Evolutionary conservation across 2,888 invertebrate species (phyloP).

Genomic region (Epinotia nisella): DNA sequence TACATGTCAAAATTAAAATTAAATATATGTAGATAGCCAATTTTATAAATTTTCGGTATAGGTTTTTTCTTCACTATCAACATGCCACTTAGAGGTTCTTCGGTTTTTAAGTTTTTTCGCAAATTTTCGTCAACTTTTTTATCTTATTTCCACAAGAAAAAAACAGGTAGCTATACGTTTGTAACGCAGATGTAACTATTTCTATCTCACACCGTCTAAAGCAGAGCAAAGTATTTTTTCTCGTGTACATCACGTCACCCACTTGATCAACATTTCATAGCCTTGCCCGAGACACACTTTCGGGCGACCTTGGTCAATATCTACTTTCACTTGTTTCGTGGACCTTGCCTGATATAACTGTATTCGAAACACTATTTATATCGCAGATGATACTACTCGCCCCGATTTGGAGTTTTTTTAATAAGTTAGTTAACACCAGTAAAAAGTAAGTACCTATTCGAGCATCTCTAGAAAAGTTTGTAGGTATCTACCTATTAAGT

Average conservation of each 20-base stretch:
- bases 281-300: constrained; percentile 32
- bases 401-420: neutral
- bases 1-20: too few relatives aligned
- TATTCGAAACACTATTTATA: neutral
- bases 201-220: neutral
- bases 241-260: constrained; percentile 5
- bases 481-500: too few relatives aligned
- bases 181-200: too few relatives aligned
- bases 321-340: constrained; percentile 28
- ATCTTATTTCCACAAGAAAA: too few relatives aligned
- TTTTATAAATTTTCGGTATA: too few relatives aligned
- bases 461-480: too few relatives aligned
- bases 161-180: too few relatives aligned
- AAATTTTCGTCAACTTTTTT: neutral
- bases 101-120: neutral
- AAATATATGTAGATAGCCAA: too few relatives aligned
- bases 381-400: neutral
- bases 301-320: constrained; percentile 23
- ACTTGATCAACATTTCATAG: neutral
- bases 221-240: neutral
- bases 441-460: too few relatives aligned
- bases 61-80: too few relatives aligned
- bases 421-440: neutral
- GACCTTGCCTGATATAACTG: constrained; percentile 21
- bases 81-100: too few relatives aligned